Percentiles rank a stretch among this genome's conserved stretches.
phyloP scores from a whole-genome alignment of 2,113 vertebrate species.

The Mormyrus iriodes region DNA sequence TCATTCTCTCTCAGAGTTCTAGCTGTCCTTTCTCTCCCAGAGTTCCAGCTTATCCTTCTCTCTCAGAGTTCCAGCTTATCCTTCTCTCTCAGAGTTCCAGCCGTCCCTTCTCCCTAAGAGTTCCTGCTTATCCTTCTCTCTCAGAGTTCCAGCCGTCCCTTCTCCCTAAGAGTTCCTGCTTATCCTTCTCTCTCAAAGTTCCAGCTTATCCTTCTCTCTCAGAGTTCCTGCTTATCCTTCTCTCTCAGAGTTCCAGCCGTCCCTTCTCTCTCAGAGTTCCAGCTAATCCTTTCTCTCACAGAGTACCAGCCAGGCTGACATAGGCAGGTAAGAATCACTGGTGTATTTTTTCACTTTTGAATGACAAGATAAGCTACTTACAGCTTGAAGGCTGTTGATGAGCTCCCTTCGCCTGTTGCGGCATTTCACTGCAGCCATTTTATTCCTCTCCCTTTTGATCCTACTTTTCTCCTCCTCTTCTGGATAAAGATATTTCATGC shows the following conservation, averaged over 20 bases:
- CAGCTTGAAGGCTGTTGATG: conserved; percentile 86
- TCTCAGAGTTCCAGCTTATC: conserved; percentile 81
- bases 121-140: conserved; percentile 89
- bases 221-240: conserved; percentile 84
- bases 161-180: no score
- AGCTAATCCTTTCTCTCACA: conserved; percentile 87
- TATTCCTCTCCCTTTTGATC: conserved; percentile 91
- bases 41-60: conserved; percentile 83
- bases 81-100: conserved; percentile 85
- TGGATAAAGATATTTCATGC: conserved; percentile 71
- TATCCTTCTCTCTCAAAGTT: conserved; percentile 80
- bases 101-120: conserved; percentile 79
- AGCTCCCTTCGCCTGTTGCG: conserved; percentile 87
- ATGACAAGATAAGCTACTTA: conserved; percentile 52
- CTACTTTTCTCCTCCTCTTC: conserved; percentile 89
- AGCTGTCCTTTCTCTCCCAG: conserved; percentile 81
- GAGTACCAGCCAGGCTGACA: no score
- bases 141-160: conserved; percentile 82
- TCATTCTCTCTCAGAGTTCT: conserved; percentile 89
- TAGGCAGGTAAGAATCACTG: conserved; percentile 4
- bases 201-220: conserved; percentile 88
- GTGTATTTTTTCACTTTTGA: not conserved
- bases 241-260: conserved; percentile 84
- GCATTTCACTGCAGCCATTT: conserved; percentile 95
- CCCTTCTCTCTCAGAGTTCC: conserved; percentile 78